phyloP scores from a whole-genome alignment of 2,797 vertebrate species.

The Brachyalestes nurse region DNA sequence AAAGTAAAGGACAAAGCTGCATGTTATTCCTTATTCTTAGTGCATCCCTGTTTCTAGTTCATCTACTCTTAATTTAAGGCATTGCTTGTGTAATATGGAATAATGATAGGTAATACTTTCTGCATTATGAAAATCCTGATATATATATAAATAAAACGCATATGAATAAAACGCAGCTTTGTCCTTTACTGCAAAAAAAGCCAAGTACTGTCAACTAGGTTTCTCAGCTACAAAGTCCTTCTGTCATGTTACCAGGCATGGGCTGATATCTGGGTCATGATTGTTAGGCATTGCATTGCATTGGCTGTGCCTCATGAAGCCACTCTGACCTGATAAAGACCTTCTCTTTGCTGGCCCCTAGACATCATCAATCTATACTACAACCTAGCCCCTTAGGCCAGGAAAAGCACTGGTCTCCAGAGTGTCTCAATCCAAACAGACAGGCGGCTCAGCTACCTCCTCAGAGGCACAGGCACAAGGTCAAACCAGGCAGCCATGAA shows the following conservation, averaged over 20 bases:
- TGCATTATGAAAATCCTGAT: not conserved
- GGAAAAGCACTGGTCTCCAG: slow-evolving; percentile 57
- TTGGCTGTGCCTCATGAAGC: not conserved
- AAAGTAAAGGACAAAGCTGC: not conserved
- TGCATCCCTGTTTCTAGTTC: not conserved
- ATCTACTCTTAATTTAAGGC: not conserved
- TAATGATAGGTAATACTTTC: not conserved
- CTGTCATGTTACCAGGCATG: not conserved
- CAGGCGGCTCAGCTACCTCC: slow-evolving; percentile 59
- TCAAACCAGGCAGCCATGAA: slow-evolving; percentile 43
- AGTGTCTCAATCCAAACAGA: slow-evolving; percentile 67
- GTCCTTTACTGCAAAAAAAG: not conserved
- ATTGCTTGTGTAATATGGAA: not conserved
- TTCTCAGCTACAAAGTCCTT: slow-evolving; percentile 11
- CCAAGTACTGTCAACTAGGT: not conserved
- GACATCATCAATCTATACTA: slow-evolving; percentile 59
- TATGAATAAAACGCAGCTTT: slow-evolving; percentile 5
- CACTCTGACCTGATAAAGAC: not conserved
- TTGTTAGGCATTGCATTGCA: not conserved
- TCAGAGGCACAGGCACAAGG: slow-evolving; percentile 61
- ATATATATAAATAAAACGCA: too few relatives aligned
- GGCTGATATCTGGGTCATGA: slow-evolving; percentile 24
- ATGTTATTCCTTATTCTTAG: slow-evolving; percentile 4
- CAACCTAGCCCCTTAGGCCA: slow-evolving; percentile 60
- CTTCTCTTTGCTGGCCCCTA: slow-evolving; percentile 38